Percentiles rank a stretch among this genome's conserved stretches.
phyloP scores from a whole-genome alignment of 2,113 vertebrate species.

The Pluvianellus socialis region DNA sequence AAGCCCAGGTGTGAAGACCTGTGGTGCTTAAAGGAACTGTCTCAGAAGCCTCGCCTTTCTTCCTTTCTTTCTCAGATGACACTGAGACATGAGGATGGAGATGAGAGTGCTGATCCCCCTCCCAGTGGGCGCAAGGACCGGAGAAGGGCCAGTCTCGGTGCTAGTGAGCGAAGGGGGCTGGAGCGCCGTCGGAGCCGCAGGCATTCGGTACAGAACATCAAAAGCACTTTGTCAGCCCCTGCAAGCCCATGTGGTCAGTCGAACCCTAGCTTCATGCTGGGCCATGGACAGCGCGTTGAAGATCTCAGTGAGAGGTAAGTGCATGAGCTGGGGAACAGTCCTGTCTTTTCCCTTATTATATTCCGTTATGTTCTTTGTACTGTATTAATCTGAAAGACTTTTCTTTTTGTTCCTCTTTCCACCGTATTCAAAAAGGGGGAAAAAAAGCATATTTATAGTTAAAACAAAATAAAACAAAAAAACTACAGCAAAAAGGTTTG shows the following conservation, averaged over 20 bases:
- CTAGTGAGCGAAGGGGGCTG: conserved; percentile 75
- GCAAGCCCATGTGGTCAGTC: conserved; percentile 79
- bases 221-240: conserved; percentile 82
- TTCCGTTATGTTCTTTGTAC: neutral
- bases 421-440: neutral
- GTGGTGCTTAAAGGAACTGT: neutral
- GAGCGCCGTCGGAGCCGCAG: conserved; percentile 91
- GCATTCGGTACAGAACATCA: conserved; percentile 86
- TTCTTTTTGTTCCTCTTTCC: neutral
- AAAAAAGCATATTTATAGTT: neutral
- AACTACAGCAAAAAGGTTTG: neutral
- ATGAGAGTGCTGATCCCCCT: conserved; percentile 80
- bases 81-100: conserved; percentile 89
- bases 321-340: neutral
- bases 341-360: neutral
- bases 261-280: conserved; percentile 65
- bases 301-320: conserved; percentile 89
- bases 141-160: conserved; percentile 85
- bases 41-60: neutral
- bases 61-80: conserved; percentile 74
- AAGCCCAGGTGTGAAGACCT: neutral
- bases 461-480: neutral
- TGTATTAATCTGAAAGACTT: neutral
- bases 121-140: conserved; percentile 83
- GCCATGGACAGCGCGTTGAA: conserved; percentile 72